Evolutionary conservation across 2,888 invertebrate species (phyloP).

Genomic region (Morpho helenor): DNA sequence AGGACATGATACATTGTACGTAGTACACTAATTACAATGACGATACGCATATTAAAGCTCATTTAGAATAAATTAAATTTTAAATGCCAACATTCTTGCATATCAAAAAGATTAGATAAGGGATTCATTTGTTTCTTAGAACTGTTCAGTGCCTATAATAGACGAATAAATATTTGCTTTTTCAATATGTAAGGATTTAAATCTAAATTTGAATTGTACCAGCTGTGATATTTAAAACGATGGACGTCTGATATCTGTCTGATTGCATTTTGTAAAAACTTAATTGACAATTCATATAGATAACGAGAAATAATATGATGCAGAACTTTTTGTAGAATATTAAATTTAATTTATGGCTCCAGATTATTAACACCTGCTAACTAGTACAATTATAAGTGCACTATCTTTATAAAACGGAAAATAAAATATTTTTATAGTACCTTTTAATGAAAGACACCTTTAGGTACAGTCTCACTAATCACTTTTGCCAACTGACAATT

Average conservation of each 20-base stretch:
- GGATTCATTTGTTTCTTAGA: constrained; percentile 3
- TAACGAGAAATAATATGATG: background rate
- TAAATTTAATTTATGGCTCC: too few species aligned
- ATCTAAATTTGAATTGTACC: background rate
- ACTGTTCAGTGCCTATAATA: constrained; percentile 1
- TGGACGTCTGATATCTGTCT: background rate
- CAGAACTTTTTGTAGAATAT: background rate
- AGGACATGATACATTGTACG: too few species aligned
- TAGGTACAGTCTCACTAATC: too few species aligned
- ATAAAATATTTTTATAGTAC: too few species aligned
- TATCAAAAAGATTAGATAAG: constrained; percentile 12
- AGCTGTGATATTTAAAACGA: background rate
- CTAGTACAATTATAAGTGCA: too few species aligned
- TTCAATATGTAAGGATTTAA: background rate
- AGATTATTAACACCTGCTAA: too few species aligned
- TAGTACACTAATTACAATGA: constrained; percentile 7
- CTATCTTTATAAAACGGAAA: too few species aligned
- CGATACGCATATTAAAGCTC: constrained; percentile 7
- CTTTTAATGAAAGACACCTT: too few species aligned
- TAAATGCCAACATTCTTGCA: constrained; percentile 14
- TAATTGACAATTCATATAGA: too few species aligned
- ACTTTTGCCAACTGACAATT: too few species aligned
- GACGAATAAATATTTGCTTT: constrained; percentile 6
- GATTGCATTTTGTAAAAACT: background rate
- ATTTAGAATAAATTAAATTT: constrained; percentile 8